phyloP scores from a whole-genome alignment of 2,888 invertebrate genomes.

The Plagodis dolabraria region DNA sequence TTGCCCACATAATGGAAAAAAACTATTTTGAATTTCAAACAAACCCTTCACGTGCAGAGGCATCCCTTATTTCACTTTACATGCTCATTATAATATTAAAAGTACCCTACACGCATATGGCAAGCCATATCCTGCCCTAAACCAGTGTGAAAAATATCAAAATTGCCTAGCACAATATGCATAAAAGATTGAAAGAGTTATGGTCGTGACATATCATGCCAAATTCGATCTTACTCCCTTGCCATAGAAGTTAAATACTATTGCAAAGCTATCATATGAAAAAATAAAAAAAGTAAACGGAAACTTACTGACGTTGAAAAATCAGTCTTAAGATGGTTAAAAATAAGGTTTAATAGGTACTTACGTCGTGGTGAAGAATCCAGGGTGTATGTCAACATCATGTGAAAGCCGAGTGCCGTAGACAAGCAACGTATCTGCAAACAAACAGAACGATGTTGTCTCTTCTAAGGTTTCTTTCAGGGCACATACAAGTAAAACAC shows the following conservation, averaged over 20 bases:
- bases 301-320: constrained; percentile 20
- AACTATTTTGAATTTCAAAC: constrained; percentile 46
- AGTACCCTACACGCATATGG: constrained; percentile 35
- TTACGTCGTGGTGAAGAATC: constrained; percentile 50
- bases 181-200: constrained; percentile 21
- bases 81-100: constrained; percentile 67
- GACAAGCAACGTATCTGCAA: constrained; percentile 68
- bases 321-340: constrained; percentile 24
- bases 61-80: constrained; percentile 57
- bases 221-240: constrained; percentile 37
- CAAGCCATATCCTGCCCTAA: constrained; percentile 35
- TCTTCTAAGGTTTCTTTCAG: constrained; percentile 16
- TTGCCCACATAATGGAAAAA: constrained; percentile 8
- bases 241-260: constrained; percentile 43
- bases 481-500: constrained; percentile 11
- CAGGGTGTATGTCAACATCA: constrained; percentile 48
- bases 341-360: constrained; percentile 41
- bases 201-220: constrained; percentile 13
- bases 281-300: constrained; percentile 35
- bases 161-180: not conserved
- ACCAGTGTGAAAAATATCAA: constrained; percentile 9
- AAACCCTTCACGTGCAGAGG: constrained; percentile 57
- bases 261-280: constrained; percentile 32
- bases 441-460: constrained; percentile 51
- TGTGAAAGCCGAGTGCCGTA: constrained; percentile 56